Evolutionary conservation across 2,888 invertebrate genomes (phyloP).

Genomic region (Heteromyza rotundicornis): DNA sequence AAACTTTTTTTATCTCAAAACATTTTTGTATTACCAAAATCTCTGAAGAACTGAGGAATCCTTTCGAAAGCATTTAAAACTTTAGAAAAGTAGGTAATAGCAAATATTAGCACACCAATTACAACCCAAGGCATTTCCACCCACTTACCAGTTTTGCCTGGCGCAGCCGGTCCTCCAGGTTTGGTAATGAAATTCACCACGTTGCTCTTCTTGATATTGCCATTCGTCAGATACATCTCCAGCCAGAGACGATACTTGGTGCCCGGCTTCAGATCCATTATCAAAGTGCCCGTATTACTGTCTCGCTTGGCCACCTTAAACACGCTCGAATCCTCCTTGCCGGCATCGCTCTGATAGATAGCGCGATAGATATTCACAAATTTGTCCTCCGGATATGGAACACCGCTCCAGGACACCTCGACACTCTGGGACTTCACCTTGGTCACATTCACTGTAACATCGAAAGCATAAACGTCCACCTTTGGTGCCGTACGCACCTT

Average conservation of each 20-base stretch:
- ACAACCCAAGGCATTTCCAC: not conserved
- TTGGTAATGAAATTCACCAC: conserved; percentile 88
- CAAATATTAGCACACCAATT: not conserved
- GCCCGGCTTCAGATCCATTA: conserved; percentile 76
- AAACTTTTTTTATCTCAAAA: no score
- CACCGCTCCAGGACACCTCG: conserved; percentile 82
- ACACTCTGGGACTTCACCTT: conserved; percentile 78
- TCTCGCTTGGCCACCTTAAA: conserved; percentile 79
- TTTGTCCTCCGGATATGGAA: conserved; percentile 88
- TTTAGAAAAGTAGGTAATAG: conserved; percentile 31
- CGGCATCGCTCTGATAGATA: conserved; percentile 78
- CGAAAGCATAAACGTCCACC: conserved; percentile 82
- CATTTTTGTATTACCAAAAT: conserved; percentile 51
- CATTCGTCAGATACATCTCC: conserved; percentile 88
- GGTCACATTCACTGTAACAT: conserved; percentile 77
- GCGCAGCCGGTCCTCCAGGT: conserved; percentile 67
- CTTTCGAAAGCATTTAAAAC: conserved; percentile 47
- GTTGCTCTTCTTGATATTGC: conserved; percentile 87
- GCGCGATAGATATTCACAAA: conserved; percentile 89
- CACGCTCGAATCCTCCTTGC: conserved; percentile 74
- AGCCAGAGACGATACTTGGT: conserved; percentile 87
- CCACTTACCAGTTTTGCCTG: conserved; percentile 60
- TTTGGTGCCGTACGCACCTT: conserved; percentile 74
- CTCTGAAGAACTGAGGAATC: conserved; percentile 45
- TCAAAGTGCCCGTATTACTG: conserved; percentile 71